These are phyloP conservation scores for Drosophila pseudoananassae DNA, from an alignment of 1,140 invertebrate species.

Conservation along the genomic window DNA sequence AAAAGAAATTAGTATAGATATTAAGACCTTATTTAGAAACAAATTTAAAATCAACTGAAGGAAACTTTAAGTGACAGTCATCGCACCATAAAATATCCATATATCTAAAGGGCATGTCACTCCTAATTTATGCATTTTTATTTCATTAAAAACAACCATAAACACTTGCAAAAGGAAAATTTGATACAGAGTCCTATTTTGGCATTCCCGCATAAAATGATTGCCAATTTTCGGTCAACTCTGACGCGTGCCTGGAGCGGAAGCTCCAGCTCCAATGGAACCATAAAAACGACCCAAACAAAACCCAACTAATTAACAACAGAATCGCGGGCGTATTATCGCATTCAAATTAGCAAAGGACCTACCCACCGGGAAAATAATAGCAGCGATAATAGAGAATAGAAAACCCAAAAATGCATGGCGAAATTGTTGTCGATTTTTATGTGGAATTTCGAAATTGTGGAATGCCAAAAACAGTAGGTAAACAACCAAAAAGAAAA, in stretches of 20 bases:
- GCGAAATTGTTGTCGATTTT: slow-evolving; percentile 48
- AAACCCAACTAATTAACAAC: slow-evolving; percentile 68
- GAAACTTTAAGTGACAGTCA: no score
- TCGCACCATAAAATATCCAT: no score
- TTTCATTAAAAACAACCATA: slow-evolving; percentile 7
- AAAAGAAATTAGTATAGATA: no score
- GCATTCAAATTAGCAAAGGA: slow-evolving; percentile 65
- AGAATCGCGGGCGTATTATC: slow-evolving; percentile 73
- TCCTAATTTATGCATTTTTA: neutral
- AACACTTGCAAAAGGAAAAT: slow-evolving; percentile 4
- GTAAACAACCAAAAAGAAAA: slow-evolving; percentile 24
- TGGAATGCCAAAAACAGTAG: slow-evolving; percentile 43
- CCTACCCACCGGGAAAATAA: slow-evolving; percentile 39
- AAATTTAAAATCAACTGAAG: no score
- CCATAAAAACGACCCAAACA: slow-evolving; percentile 63
- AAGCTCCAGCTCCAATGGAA: slow-evolving; percentile 31
- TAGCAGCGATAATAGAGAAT: slow-evolving; percentile 7
- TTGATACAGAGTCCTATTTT: slow-evolving; percentile 28
- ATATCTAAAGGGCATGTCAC: neutral
- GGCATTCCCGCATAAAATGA: slow-evolving; percentile 25
- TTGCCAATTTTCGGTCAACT: slow-evolving; percentile 14
- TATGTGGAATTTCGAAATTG: slow-evolving; percentile 22
- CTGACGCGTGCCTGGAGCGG: slow-evolving; percentile 54
- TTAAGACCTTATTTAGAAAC: no score
- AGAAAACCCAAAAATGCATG: slow-evolving; percentile 22